phyloP scores from a whole-genome alignment of 2,113 vertebrate species.

The Microtus ochrogaster region DNA sequence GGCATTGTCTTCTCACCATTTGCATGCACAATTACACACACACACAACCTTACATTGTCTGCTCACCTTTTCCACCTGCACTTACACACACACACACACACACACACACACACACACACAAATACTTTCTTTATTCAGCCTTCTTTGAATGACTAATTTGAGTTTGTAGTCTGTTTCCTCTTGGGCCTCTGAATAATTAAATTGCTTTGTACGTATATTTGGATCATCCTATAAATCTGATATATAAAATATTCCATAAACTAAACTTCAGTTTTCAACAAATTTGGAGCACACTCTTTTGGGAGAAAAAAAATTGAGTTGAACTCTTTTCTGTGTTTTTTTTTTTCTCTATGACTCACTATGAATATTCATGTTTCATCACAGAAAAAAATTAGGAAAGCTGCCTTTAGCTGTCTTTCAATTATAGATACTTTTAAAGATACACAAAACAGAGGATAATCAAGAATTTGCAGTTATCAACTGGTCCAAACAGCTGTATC shows the following conservation, averaged over 20 bases:
- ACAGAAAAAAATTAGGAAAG: slow-evolving; percentile 1
- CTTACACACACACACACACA: background rate
- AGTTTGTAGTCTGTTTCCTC: background rate
- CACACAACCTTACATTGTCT: too few relatives aligned
- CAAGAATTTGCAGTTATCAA: background rate
- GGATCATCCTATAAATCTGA: background rate
- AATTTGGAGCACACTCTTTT: background rate
- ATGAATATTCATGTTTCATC: slow-evolving; percentile 29
- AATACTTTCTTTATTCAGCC: slow-evolving; percentile 7
- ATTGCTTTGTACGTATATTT: background rate
- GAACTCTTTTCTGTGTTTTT: background rate
- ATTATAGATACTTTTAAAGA: slow-evolving; percentile 11
- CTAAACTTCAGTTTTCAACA: background rate
- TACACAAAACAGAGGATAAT: slow-evolving; percentile 3
- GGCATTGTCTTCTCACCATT: background rate
- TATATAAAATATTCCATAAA: background rate
- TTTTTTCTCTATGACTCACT: background rate
- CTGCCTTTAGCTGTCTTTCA: slow-evolving; percentile 13
- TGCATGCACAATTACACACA: background rate
- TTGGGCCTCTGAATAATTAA: background rate
- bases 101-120: background rate
- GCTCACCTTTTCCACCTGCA: too few relatives aligned
- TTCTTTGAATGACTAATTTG: background rate
- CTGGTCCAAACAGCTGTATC: background rate
- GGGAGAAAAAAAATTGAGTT: slow-evolving; percentile 29